Evolutionary conservation across 1,140 invertebrate genomes (phyloP).

Genomic region (Hyles euphorbiae): DNA sequence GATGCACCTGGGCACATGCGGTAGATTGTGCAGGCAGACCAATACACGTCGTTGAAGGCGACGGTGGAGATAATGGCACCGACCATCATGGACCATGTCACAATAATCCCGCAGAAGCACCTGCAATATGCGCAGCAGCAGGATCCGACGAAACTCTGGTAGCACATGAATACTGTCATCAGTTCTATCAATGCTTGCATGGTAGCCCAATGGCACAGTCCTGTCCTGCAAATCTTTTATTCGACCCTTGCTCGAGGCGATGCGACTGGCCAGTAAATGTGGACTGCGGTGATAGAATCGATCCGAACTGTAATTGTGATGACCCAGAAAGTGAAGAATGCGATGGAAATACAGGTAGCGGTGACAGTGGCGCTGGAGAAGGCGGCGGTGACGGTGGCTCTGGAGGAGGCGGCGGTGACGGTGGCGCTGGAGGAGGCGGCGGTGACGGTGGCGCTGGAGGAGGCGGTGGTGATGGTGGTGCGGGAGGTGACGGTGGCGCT

Average conservation of each 20-base stretch:
- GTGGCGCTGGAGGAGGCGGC: slow-evolving; percentile 18
- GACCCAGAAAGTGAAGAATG: too few relatives aligned
- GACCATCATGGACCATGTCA: slow-evolving; percentile 14
- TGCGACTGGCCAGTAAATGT: slow-evolving; percentile 79
- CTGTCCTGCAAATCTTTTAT: slow-evolving; percentile 58
- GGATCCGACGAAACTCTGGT: slow-evolving; percentile 27
- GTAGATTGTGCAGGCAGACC: slow-evolving; percentile 54
- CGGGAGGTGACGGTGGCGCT: background rate
- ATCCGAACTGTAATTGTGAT: background rate
- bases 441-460: background rate
- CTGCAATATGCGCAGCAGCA: slow-evolving; percentile 25
- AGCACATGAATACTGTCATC: slow-evolving; percentile 33
- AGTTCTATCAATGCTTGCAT: slow-evolving; percentile 30
- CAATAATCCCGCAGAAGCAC: slow-evolving; percentile 28
- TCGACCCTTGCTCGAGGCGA: slow-evolving; percentile 73
- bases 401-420: background rate
- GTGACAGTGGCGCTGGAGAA: slow-evolving; percentile 1
- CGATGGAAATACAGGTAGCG: background rate
- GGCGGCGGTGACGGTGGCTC: slow-evolving; percentile 1
- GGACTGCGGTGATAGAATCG: slow-evolving; percentile 24
- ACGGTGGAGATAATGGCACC: slow-evolving; percentile 8
- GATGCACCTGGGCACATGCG: slow-evolving; percentile 77
- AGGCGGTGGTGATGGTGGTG: background rate
- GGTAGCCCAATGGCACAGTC: slow-evolving; percentile 15
- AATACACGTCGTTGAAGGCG: slow-evolving; percentile 3